Conservation (phyloP, 2,113 vertebrate genomes). For the Amphilophus citrinellus region DNA sequence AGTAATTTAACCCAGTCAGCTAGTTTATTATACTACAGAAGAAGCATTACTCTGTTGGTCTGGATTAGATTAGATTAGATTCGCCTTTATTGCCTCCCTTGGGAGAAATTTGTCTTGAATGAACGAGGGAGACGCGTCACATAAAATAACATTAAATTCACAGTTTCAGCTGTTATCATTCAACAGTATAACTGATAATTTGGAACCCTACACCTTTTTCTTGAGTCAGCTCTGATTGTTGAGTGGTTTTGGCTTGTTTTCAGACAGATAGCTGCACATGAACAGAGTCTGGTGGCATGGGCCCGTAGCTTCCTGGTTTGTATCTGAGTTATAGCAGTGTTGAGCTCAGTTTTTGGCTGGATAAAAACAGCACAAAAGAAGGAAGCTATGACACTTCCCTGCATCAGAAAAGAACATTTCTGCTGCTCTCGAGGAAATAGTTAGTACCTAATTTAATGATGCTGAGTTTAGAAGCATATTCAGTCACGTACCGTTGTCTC, state of each 20-base stretch:
- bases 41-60: not conserved
- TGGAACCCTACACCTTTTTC: too few species aligned
- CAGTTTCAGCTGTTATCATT: too few species aligned
- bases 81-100: accelerated
- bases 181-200: too few species aligned
- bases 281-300: too few species aligned
- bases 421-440: too few species aligned
- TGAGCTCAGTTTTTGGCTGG: not conserved
- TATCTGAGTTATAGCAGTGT: not conserved
- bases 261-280: too few species aligned
- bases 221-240: too few species aligned
- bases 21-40: not conserved
- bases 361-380: not conserved
- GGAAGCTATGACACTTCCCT: too few species aligned
- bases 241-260: too few species aligned
- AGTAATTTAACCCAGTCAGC: not conserved
- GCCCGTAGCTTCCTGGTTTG: not conserved
- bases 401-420: too few species aligned
- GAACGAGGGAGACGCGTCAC: accelerated
- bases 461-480: not conserved
- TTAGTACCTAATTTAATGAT: too few species aligned
- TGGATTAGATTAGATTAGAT: not conserved
- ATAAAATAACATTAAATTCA: not conserved
- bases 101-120: not conserved
- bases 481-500: not conserved